Base-by-base conservation (phyloP, 2,888 invertebrate species). In the Lasioglossum leucozonium region DNA sequence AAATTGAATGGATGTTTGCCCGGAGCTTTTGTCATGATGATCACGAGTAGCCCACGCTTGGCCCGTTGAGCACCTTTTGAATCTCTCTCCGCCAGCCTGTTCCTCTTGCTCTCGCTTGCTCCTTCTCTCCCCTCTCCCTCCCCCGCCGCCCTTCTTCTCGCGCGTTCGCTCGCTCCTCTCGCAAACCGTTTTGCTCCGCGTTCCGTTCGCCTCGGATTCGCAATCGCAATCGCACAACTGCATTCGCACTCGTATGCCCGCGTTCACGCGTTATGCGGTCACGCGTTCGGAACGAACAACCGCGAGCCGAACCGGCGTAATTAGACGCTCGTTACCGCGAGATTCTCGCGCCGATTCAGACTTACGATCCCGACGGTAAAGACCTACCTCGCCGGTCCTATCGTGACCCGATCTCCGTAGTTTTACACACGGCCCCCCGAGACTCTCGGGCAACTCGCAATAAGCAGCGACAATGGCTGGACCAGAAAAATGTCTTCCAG, bases 1-100 rank as follows among this genome's bases (percentile, higher is more conserved):
- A 94, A 94, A 94, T 94, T 94, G 92, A 94, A 91, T 90, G 92
- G 92, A 92, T 93, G 93, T 93, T 93, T 93, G 93, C 93, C 92
- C 89, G 91, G 85, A 90, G 92, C 93, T 93, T 94, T 94, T 94
- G 94, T 94, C 93, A 94, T 93, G 93, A 93, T 94, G 94, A 94
- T 93, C 92, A 91, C 90, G 92, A 89, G 91, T 92, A 91, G 92
- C 93, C 92, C 92, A 91, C 92, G 93, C 92, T 87, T 83, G 88
- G 83, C 85, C 89, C 83, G 88, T 91, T 87, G 88, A 86, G 87
- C 90, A 91, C 91, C 91, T 91, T 91, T 91, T 90, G 89, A 91
- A 91, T 91, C 87, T 89, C 89, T 87, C 91, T 88, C 83, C 82
- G 74, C 79, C 79, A 73, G 83, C 82, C 80, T 76, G 74, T 82